These are phyloP conservation scores for Saturnia japonica DNA, from an alignment of 2,888 invertebrate genomes.

Conservation along the genomic window DNA sequence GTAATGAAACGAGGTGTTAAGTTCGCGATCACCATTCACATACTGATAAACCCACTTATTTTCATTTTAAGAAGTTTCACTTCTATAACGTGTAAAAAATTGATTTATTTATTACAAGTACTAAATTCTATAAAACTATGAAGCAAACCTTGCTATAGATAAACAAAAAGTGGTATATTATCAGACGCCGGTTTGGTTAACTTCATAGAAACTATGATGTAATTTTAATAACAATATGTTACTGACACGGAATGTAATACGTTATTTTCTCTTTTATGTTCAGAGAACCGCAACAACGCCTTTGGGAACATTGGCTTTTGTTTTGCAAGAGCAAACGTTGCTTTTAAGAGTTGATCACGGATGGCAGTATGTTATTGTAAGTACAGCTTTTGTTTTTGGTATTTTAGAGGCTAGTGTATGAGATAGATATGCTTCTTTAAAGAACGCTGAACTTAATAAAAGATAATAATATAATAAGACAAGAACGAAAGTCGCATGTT, in stretches of 20 bases:
- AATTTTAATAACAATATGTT: background rate
- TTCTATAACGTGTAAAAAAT: background rate
- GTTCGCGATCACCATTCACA: too few relatives aligned
- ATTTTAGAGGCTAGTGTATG: background rate
- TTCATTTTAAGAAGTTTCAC: too few relatives aligned
- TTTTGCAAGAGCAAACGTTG: conserved; percentile 62
- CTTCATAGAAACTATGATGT: background rate
- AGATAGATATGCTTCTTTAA: background rate
- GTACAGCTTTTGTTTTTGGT: conserved; percentile 19
- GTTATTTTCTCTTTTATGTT: conserved; percentile 26
- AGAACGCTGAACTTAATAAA: background rate
- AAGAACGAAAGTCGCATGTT: too few relatives aligned
- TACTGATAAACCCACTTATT: too few relatives aligned
- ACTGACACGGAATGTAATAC: background rate
- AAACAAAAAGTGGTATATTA: background rate
- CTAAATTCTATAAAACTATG: background rate
- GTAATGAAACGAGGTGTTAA: too few relatives aligned
- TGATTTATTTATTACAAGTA: background rate
- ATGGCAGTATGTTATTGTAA: conserved; percentile 66
- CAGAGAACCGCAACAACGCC: conserved; percentile 59
- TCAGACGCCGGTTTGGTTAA: background rate
- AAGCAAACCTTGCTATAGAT: background rate
- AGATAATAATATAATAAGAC: background rate
- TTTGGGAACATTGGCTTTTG: conserved; percentile 66
- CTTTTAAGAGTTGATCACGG: conserved; percentile 60